Evolutionary conservation across 2,113 vertebrate species (phyloP).

Genomic region (Albula glossodonta): DNA sequence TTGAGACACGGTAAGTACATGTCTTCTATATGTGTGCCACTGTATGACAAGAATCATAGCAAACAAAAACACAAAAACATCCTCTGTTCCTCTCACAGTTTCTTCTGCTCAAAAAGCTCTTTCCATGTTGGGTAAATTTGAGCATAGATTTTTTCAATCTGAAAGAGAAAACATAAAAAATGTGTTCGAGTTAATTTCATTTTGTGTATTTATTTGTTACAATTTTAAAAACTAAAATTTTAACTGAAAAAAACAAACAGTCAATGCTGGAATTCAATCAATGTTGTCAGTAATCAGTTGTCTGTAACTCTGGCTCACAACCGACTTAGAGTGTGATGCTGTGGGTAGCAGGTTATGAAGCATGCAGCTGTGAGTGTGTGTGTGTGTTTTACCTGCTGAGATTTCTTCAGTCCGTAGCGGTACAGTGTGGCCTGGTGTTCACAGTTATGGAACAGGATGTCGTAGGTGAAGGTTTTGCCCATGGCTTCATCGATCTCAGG

Average conservation of each 20-base stretch:
- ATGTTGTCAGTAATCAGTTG: too few relatives aligned
- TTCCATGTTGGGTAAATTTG: conserved; percentile 68
- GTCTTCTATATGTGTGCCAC: not conserved
- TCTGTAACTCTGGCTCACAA: too few relatives aligned
- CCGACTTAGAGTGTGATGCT: too few relatives aligned
- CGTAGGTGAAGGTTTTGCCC: conserved; percentile 67
- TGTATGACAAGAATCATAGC: not conserved
- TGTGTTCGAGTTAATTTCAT: not conserved
- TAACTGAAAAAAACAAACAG: too few relatives aligned
- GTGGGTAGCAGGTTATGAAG: not conserved
- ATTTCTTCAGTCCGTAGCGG: conserved; percentile 73
- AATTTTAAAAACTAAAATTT: conserved; percentile 33
- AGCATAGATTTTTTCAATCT: conserved; percentile 65
- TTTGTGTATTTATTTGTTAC: too few relatives aligned
- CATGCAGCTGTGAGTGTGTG: not conserved
- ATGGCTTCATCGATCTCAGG: conserved; percentile 67
- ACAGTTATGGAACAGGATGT: conserved; percentile 77
- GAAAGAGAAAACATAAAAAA: conserved; percentile 29
- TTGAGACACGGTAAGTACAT: not conserved
- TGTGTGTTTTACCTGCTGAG: conserved; percentile 59
- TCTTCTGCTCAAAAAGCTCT: conserved; percentile 61
- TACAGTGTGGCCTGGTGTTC: conserved; percentile 74
- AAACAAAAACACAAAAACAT: not conserved
- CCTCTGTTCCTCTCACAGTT: conserved; percentile 49
- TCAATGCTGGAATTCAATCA: too few relatives aligned